Conservation (phyloP, 2,113 vertebrate species). For the Athene cunicularia region DNA sequence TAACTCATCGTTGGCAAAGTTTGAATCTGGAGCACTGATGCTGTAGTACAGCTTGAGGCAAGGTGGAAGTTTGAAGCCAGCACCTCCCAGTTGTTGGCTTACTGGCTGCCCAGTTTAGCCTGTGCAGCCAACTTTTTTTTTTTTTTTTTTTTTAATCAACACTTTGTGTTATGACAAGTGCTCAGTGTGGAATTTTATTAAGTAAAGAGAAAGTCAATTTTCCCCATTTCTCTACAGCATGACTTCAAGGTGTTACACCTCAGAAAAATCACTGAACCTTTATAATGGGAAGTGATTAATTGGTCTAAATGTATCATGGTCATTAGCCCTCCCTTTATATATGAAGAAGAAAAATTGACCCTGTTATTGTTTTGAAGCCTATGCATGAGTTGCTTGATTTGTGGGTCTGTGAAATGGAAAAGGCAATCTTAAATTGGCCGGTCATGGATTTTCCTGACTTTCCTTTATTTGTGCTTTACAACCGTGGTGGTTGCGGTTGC, state of each 20-base stretch:
- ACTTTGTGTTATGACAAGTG: too few species aligned
- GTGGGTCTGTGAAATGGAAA: neutral
- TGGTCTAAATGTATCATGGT: neutral
- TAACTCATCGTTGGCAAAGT: rapidly evolving
- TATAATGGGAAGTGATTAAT: neutral
- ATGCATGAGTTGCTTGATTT: neutral
- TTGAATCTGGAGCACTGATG: neutral
- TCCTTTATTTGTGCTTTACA: neutral
- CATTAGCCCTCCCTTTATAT: neutral
- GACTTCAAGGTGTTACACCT: neutral
- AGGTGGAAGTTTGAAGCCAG: neutral
- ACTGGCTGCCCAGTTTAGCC: neutral
- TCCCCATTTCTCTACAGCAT: neutral
- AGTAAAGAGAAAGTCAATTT: neutral
- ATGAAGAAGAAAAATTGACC: neutral
- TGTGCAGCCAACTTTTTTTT: neutral
- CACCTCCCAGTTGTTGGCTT: neutral
- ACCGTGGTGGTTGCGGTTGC: neutral
- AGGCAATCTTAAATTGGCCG: rapidly evolving
- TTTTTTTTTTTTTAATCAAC: too few species aligned
- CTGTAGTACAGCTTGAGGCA: neutral
- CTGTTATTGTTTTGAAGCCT: neutral
- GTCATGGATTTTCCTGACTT: neutral
- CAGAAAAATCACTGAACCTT: neutral
- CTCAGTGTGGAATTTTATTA: rapidly evolving